Evolutionary conservation across 1,140 invertebrate genomes (phyloP).

Genomic region (Drosophila tsacasi): DNA sequence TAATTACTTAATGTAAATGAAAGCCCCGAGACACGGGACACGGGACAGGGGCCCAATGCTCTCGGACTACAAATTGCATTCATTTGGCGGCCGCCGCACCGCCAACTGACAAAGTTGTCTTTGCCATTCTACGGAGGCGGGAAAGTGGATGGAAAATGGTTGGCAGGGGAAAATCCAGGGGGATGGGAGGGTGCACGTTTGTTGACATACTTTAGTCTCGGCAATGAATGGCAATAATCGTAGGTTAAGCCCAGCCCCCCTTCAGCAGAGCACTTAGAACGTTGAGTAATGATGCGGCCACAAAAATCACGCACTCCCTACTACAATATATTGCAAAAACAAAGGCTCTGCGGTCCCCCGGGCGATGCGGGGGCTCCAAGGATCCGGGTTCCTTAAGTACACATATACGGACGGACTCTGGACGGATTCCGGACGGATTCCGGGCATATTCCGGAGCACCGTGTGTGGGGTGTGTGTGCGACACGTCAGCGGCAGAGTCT

Average conservation of each 20-base stretch:
- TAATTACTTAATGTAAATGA: conserved; percentile 77
- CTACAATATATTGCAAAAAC: conserved; percentile 40
- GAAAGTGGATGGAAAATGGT: not conserved
- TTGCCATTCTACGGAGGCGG: conserved; percentile 1
- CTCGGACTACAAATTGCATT: conserved; percentile 65
- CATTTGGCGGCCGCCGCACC: conserved; percentile 33
- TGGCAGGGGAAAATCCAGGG: not conserved
- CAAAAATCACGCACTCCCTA: conserved; percentile 71
- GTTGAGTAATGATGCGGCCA: conserved; percentile 72
- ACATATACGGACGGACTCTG: not conserved
- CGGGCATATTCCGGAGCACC: not conserved
- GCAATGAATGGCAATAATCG: conserved; percentile 73
- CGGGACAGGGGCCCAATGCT: conserved; percentile 21
- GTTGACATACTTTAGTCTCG: conserved; percentile 58
- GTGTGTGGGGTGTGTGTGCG: conserved; percentile 17
- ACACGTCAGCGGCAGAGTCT: conserved; percentile 72
- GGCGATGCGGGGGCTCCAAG: not conserved
- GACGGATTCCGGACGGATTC: not conserved
- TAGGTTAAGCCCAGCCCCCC: conserved; percentile 22
- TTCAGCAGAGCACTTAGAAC: conserved; percentile 22
- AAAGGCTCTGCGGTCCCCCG: not conserved
- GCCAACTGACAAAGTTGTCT: conserved; percentile 35
- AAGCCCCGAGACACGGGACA: conserved; percentile 40
- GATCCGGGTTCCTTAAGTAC: conserved; percentile 5
- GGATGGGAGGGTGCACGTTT: conserved; percentile 28